These are phyloP conservation scores for Drosophila kikkawai DNA, from an alignment of 1,140 invertebrate genomes.

Conservation along the genomic window DNA sequence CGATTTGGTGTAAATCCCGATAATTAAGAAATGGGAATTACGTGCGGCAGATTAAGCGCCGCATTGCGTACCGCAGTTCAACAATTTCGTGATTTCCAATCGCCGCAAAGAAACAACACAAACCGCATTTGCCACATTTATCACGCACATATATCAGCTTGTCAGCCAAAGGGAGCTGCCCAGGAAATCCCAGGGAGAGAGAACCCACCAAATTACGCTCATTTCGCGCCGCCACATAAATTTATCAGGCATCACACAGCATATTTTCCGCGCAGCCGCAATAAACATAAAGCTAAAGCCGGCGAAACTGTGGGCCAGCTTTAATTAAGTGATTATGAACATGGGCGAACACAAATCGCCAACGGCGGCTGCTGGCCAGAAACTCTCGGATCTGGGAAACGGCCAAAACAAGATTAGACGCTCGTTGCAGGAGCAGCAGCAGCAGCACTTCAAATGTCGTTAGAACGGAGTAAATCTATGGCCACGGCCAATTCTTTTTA, in stretches of 20 bases:
- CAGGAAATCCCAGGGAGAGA: conserved; percentile 18
- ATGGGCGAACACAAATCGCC: conserved; percentile 63
- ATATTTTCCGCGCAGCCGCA: conserved; percentile 37
- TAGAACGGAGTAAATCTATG: conserved; percentile 61
- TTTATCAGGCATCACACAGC: conserved; percentile 71
- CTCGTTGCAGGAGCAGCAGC: conserved; percentile 44
- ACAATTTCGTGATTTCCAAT: conserved; percentile 68
- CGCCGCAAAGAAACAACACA: conserved; percentile 28
- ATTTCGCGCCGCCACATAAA: conserved; percentile 73
- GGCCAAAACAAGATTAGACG: conserved; percentile 71
- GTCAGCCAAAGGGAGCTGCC: conserved; percentile 67
- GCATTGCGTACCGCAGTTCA: conserved; percentile 43
- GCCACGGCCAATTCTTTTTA: conserved; percentile 40
- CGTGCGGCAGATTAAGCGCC: conserved; percentile 13
- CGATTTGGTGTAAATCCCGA: conserved; percentile 17
- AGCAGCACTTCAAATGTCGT: conserved; percentile 69
- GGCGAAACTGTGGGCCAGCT: conserved; percentile 47
- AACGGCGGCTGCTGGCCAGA: conserved; percentile 52
- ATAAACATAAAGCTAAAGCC: conserved; percentile 55
- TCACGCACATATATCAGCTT: conserved; percentile 81
- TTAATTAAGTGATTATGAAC: conserved; percentile 82
- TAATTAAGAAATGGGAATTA: conserved; percentile 40
- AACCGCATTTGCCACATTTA: conserved; percentile 64
- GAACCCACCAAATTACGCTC: conserved; percentile 80
- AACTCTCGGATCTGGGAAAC: conserved; percentile 47